Base-by-base conservation (phyloP, 2,113 vertebrate species). In the Gambusia holbrooki region DNA sequence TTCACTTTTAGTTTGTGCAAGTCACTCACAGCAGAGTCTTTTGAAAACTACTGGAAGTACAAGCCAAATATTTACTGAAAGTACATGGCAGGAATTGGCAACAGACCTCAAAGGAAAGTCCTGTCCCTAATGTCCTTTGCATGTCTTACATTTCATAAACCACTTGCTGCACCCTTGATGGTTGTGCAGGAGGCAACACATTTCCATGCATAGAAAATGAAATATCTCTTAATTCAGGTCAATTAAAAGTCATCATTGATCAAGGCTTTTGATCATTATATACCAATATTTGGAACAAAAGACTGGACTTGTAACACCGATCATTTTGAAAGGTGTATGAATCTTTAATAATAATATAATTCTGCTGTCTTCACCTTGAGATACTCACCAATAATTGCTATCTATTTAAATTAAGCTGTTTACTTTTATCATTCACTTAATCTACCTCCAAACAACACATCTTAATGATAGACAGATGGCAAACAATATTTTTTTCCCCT, bases 381-480 rank as follows among this genome's bases (percentile, higher is more conserved):
- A n/a, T 63, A 62, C 5, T 42, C 13, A 66, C 70, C n/a, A 58
- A 32, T 58, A 42, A 6, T 69, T 68, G 69, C 64, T 69, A 30
- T 29, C 22, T 54, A 25, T 48, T 48, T 48, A 58, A 58, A 58
- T 22, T 25, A 58, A 58, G 51, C 22, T 25, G 19, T 58, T 58
- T 25, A 58, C 22, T 9, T 54, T 58, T n/a, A n/a, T 69, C 30
- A 67, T 73, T 74, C 14, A 32, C 67, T 71, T 8, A 35, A 19
- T n/a, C 71, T 62, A 65, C 77, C 71, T 73, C 62, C 83, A 79
- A 69, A 76, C 69, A 83, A 65, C 66, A 70, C 73, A 66, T 71
- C 76, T 80, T 86, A 89, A 90, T 90, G 90, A 92, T 73, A 84
- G 87, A 88, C 90, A 90, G 89, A 92, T 90, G 87, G 89, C 76